phyloP scores from a whole-genome alignment of 2,888 invertebrate species.

The Tanypteryx hageni region DNA sequence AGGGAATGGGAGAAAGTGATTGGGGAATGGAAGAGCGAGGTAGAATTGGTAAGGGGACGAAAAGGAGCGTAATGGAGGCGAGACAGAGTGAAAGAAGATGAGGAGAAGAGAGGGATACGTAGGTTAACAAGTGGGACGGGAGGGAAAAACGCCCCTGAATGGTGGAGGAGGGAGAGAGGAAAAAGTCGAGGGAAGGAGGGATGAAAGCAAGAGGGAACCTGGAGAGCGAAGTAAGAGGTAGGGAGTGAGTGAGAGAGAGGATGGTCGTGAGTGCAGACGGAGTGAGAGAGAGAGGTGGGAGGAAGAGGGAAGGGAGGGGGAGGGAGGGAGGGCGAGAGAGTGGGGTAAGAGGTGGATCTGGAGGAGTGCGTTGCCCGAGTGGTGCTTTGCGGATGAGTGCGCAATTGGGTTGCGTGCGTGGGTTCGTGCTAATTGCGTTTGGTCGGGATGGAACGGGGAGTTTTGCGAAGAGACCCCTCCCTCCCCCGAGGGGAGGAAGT shows the following conservation, averaged over 20 bases:
- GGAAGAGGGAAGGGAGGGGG: neutral
- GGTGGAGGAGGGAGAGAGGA: neutral
- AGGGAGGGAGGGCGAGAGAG: neutral
- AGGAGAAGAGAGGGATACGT: neutral
- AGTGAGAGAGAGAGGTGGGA: neutral
- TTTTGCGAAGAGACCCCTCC: neutral
- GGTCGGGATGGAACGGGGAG: constrained; percentile 12
- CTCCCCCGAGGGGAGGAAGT: neutral
- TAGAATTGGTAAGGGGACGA: neutral
- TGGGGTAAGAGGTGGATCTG: neutral
- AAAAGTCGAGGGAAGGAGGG: neutral
- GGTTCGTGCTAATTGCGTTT: constrained; percentile 51
- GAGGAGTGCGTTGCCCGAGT: constrained; percentile 31
- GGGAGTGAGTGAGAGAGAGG: neutral
- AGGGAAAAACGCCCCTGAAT: neutral
- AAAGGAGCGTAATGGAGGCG: neutral
- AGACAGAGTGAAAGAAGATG: neutral
- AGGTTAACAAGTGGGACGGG: neutral
- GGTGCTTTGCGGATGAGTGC: constrained; percentile 36
- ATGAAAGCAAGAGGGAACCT: neutral
- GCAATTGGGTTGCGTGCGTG: constrained; percentile 56
- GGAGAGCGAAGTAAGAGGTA: neutral
- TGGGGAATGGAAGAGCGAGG: neutral
- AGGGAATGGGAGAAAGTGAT: neutral
- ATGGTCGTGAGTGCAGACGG: neutral